phyloP scores from a whole-genome alignment of 1,140 invertebrate genomes.

The Diorhabda elongata region DNA sequence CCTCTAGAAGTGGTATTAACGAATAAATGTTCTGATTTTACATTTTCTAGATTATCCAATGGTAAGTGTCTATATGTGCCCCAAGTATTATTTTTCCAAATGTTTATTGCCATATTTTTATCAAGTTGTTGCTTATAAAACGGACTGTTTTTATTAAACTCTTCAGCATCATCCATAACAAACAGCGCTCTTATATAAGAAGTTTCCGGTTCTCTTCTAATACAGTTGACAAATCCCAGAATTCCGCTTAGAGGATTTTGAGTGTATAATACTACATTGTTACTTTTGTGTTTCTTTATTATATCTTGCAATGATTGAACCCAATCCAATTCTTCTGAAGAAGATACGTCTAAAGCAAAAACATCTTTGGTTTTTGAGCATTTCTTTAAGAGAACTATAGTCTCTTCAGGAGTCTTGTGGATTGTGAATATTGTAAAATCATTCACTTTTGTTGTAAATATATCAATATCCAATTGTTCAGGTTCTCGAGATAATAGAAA shows the following conservation, averaged over 20 bases:
- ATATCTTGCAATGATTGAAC: constrained; percentile 52
- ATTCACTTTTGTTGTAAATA: constrained; percentile 23
- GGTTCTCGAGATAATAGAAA: constrained; percentile 52
- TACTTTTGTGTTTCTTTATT: constrained; percentile 51
- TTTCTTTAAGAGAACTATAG: constrained; percentile 44
- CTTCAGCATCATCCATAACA: constrained; percentile 62
- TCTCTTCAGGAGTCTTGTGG: constrained; percentile 48
- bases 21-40: constrained; percentile 63
- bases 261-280: constrained; percentile 55
- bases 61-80: constrained; percentile 55
- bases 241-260: constrained; percentile 67
- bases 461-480: constrained; percentile 23
- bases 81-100: constrained; percentile 59
- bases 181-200: constrained; percentile 59
- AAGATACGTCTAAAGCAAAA: constrained; percentile 11
- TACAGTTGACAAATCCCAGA: constrained; percentile 70
- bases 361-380: constrained; percentile 3
- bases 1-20: constrained; percentile 74
- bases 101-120: constrained; percentile 64
- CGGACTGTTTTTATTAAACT: constrained; percentile 58
- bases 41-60: constrained; percentile 36
- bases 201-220: constrained; percentile 65
- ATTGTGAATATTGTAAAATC: constrained; percentile 47
- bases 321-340: constrained; percentile 49
- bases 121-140: constrained; percentile 58